Percentiles rank a stretch among this genome's conserved stretches.
phyloP scores from a whole-genome alignment of 2,888 invertebrate genomes.

The Euplagia quadripunctaria region DNA sequence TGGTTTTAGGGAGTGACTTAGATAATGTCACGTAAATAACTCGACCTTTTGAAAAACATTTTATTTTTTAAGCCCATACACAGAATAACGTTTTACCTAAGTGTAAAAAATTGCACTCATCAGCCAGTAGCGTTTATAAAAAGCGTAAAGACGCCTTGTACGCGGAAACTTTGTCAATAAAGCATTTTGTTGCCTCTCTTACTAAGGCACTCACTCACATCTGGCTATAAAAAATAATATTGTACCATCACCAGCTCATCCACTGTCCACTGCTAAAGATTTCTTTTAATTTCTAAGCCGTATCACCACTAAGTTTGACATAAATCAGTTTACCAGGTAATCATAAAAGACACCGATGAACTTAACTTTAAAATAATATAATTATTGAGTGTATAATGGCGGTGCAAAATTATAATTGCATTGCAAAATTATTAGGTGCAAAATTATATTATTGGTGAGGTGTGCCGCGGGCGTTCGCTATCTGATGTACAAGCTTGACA shows the following conservation, averaged over 20 bases:
- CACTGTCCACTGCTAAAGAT: too few species aligned
- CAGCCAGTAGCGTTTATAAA: too few species aligned
- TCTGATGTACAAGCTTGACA: slow-evolving; percentile 75
- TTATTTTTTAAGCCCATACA: too few species aligned
- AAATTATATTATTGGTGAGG: slow-evolving; percentile 71
- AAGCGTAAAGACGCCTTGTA: too few species aligned
- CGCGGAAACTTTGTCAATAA: background rate
- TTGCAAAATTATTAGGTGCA: slow-evolving; percentile 82
- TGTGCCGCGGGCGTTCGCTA: slow-evolving; percentile 63
- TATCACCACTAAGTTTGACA: background rate
- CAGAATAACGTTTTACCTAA: too few species aligned
- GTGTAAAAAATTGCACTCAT: too few species aligned
- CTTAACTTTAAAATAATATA: background rate
- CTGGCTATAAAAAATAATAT: too few species aligned
- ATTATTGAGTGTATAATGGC: slow-evolving; percentile 22
- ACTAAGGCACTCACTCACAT: background rate
- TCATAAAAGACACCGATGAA: background rate
- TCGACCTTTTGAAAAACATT: too few species aligned
- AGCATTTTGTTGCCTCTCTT: background rate
- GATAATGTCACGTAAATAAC: too few species aligned
- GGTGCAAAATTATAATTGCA: slow-evolving; percentile 76
- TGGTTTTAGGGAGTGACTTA: too few species aligned
- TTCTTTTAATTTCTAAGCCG: too few species aligned
- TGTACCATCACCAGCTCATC: too few species aligned
- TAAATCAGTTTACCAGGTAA: background rate